Percentiles rank a stretch among this genome's conserved stretches.
These are phyloP conservation scores for Eciton burchellii DNA, from an alignment of 1,140 invertebrate genomes.

Conservation along the genomic window DNA sequence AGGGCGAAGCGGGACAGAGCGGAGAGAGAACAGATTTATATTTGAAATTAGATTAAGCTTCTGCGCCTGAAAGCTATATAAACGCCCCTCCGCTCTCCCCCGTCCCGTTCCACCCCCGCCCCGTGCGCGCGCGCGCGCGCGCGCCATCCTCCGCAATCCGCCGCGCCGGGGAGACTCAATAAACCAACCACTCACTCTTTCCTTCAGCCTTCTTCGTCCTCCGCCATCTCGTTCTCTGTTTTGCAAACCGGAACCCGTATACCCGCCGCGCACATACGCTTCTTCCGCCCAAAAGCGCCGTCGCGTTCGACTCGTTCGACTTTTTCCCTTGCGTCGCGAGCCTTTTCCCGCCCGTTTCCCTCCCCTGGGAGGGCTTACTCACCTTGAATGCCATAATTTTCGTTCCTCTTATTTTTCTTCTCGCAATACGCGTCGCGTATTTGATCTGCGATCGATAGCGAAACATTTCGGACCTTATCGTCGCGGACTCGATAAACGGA, in stretches of 20 bases:
- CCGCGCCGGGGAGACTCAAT: conserved; percentile 81
- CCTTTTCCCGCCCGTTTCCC: conserved; percentile 75
- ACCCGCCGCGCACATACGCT: not conserved
- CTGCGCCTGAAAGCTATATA: conserved; percentile 86
- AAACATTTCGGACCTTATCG: not conserved
- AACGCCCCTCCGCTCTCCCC: conserved; percentile 82
- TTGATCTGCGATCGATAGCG: conserved; percentile 18
- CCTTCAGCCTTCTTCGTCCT: conserved; percentile 75
- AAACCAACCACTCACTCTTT: conserved; percentile 83
- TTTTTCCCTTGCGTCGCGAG: not conserved
- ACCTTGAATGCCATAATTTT: conserved; percentile 23
- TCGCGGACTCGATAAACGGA: too few relatives aligned
- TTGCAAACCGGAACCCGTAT: conserved; percentile 49
- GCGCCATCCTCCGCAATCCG: conserved; percentile 77
- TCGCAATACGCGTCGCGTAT: conserved; percentile 5
- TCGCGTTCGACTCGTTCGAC: not conserved
- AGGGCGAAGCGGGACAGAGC: conserved; percentile 68
- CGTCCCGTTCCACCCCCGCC: too few relatives aligned
- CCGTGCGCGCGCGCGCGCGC: too few relatives aligned
- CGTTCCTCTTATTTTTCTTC: not conserved
- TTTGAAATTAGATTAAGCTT: conserved; percentile 86
- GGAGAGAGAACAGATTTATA: conserved; percentile 83
- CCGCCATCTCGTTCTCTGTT: conserved; percentile 60
- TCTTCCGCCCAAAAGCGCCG: conserved; percentile 7
- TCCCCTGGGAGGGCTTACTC: conserved; percentile 63